Percentiles rank a stretch among this genome's conserved stretches.
Evolutionary conservation across 2,888 invertebrate species (phyloP).

Genomic region (Lithophane leautieri): DNA sequence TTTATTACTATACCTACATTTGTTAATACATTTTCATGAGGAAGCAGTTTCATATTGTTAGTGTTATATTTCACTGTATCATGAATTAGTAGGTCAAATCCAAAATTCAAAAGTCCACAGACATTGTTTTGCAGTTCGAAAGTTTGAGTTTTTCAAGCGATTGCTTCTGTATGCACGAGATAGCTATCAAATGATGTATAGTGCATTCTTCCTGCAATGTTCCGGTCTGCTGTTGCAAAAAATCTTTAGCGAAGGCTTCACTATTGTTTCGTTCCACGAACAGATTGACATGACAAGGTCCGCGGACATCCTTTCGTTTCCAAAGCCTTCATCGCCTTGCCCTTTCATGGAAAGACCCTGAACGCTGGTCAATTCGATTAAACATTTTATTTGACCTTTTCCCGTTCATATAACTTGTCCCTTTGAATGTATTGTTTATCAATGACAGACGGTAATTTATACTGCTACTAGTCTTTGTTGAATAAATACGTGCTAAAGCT

Average conservation of each 20-base stretch:
- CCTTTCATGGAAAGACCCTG: constrained; percentile 63
- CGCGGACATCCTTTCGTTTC: constrained; percentile 68
- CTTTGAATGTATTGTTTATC: constrained; percentile 51
- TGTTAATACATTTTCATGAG: constrained; percentile 10
- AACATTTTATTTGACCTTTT: constrained; percentile 63
- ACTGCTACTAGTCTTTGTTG: constrained; percentile 57
- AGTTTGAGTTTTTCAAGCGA: constrained; percentile 21
- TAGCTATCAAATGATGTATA: constrained; percentile 46
- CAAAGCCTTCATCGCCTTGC: constrained; percentile 64
- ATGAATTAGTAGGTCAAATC: constrained; percentile 9
- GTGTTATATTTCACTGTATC: neutral
- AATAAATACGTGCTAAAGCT: constrained; percentile 38
- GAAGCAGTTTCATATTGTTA: constrained; percentile 1
- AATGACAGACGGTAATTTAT: constrained; percentile 42
- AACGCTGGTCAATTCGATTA: constrained; percentile 65
- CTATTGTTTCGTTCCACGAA: constrained; percentile 60
- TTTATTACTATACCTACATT: neutral
- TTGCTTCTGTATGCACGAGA: constrained; percentile 25
- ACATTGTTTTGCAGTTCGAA: constrained; percentile 2
- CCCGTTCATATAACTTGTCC: constrained; percentile 51
- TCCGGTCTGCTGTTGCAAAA: constrained; percentile 56
- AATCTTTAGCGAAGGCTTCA: constrained; percentile 46
- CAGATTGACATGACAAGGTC: constrained; percentile 61
- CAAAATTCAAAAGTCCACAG: constrained; percentile 19
- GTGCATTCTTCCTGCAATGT: constrained; percentile 44